Conservation (phyloP, 2,888 invertebrate species). For the Dichetophora obliterata region DNA sequence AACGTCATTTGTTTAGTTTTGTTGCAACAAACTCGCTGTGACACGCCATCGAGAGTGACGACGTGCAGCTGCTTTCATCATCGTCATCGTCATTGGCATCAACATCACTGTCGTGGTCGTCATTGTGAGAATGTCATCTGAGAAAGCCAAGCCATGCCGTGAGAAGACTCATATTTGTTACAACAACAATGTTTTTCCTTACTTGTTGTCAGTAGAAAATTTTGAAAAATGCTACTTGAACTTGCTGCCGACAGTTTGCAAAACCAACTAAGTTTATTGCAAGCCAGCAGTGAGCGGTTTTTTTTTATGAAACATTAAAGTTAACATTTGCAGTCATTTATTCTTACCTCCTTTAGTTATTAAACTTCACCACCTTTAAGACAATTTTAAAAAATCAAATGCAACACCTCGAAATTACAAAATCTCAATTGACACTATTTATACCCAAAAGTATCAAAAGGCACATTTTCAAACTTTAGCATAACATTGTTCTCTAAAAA, state of each 20-base stretch:
- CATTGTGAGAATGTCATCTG: background rate
- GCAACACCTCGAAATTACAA: no score
- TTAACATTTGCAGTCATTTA: no score
- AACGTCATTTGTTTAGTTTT: slow-evolving; percentile 33
- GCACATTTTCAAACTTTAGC: no score
- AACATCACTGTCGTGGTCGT: background rate
- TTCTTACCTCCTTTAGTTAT: no score
- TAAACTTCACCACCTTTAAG: no score
- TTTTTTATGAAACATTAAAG: no score
- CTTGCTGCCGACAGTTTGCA: background rate
- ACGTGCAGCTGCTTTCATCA: slow-evolving; percentile 34
- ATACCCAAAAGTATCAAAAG: no score
- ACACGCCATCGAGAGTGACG: slow-evolving; percentile 24
- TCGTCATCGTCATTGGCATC: background rate
- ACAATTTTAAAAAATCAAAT: no score
- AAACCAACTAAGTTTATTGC: no score
- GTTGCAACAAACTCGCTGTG: background rate
- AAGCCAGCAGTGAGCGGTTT: no score
- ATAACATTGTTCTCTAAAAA: no score
- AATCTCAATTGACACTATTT: no score
- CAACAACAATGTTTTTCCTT: background rate
- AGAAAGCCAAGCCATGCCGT: background rate
- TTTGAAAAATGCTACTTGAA: background rate
- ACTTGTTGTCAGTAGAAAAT: background rate
- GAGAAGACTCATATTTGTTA: background rate